Base-by-base conservation (phyloP, 2,113 vertebrate genomes). In the Chaetops frenatus region DNA sequence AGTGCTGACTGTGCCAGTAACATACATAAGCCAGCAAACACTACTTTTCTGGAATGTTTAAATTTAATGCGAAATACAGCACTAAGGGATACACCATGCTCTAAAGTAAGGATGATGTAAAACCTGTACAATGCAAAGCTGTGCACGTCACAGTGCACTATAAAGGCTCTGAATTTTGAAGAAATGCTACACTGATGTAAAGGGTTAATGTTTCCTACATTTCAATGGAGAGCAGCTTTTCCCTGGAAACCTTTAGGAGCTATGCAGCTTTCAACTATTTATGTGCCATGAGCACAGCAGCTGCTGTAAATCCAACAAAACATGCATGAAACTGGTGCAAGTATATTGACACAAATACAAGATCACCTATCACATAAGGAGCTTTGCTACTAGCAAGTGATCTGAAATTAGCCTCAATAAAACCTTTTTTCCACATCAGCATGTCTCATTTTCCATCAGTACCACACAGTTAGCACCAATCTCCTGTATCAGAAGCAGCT, bases 181-280 rank as follows among this genome's bases (percentile, higher is more conserved):
- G 28, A 51, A 81, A 58, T 16, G 25, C 51, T 65, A 38, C 42
- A 13, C 17, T 35, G 11, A 70, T 10, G 17, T 20, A 42, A 82
- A 94, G 50, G 60, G 80, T 83, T 91, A 66, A 66, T 50, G 57
- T 44, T 74, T 47, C 81, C 73, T 16, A 51, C 51, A 78, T 69
- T 47, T 86, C 57, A 67, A 50, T 36, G 45, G 53, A 86, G 85
- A 93, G 45, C 8, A 1, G 81, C 33, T 83, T 77, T 35, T 73
- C 86, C 86, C 82, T 73, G 33, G 62, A 90, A 88, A 48, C 50
- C 71, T 80, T 76, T 5, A 80, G 85, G 40, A 95, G 36, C 66
- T 45, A 25, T 2, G 9, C n/a, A 71, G 91, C 56, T 91, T 95
- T 87, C 70, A 74, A 77, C 64, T 74, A 27, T n/a, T 70, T 71